These are phyloP conservation scores for Cyanoderma ruficeps DNA, from an alignment of 2,113 vertebrate genomes.

Conservation along the genomic window DNA sequence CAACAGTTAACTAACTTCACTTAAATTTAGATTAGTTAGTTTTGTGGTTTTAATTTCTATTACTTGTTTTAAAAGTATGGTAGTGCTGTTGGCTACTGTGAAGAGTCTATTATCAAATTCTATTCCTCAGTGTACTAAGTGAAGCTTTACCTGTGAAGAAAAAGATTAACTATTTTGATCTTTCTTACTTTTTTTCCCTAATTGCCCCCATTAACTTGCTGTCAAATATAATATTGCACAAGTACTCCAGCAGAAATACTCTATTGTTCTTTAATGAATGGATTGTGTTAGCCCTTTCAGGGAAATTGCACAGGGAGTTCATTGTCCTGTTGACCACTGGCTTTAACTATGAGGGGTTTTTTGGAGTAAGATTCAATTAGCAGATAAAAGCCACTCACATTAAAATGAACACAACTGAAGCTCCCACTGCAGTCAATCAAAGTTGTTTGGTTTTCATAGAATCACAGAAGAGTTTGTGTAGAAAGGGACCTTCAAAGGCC, in stretches of 20 bases:
- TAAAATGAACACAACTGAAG: not conserved
- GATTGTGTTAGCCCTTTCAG: not conserved
- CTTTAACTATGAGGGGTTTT: not conserved
- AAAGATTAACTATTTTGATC: not conserved
- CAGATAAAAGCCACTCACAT: constrained; percentile 1
- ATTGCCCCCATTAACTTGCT: not conserved
- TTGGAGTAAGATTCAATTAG: not conserved
- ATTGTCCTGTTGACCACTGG: not conserved
- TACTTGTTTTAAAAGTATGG: not conserved
- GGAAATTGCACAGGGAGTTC: not conserved
- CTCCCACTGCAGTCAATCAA: not conserved
- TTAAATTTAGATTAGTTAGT: not conserved
- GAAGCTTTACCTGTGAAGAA: not conserved
- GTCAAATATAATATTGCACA: not conserved
- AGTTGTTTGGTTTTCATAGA: not conserved
- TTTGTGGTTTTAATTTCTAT: not conserved
- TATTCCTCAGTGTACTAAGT: not conserved
- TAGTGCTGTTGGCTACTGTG: not conserved
- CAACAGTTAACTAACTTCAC: not conserved
- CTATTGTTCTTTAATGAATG: not conserved
- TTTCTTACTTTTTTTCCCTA: not conserved
- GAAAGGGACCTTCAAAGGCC: not conserved
- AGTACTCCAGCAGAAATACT: not conserved
- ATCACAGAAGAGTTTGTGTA: not conserved
- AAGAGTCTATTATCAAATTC: not conserved